Conservation (phyloP, 2,797 vertebrate genomes). For the Phataginus tricuspis region DNA sequence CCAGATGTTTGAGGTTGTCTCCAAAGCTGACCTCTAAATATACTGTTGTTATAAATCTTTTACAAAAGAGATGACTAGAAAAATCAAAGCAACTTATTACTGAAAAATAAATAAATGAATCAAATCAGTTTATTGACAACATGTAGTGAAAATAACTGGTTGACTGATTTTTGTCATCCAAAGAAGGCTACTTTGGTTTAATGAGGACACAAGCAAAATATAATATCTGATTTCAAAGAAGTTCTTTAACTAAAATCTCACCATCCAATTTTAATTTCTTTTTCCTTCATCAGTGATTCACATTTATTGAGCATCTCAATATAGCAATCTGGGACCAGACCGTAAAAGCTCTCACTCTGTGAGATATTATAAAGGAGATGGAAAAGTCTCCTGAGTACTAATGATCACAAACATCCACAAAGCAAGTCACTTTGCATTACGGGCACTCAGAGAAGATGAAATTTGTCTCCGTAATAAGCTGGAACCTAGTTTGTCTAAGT, state of each 20-base stretch:
- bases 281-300: constrained; percentile 62
- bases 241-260: constrained; percentile 46
- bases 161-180: not conserved
- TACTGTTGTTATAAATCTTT: not conserved
- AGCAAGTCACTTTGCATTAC: constrained; percentile 43
- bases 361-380: not conserved
- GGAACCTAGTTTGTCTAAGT: not conserved
- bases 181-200: constrained; percentile 26
- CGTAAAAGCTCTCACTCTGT: constrained; percentile 43
- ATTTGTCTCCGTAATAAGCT: not conserved
- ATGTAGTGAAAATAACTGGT: not conserved
- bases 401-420: constrained; percentile 37
- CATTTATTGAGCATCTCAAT: constrained; percentile 38
- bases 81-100: not conserved
- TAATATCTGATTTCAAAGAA: constrained; percentile 46
- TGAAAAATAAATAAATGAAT: not conserved
- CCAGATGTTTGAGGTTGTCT: not conserved
- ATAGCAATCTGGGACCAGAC: not conserved
- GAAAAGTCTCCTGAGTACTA: constrained; percentile 31
- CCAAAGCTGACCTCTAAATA: not conserved
- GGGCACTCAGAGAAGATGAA: constrained; percentile 15
- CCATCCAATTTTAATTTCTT: constrained; percentile 57
- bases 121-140: not conserved
- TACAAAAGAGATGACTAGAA: not conserved
- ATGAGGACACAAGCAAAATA: constrained; percentile 9